A percentile compares a stretch with the other conserved stretches of the same genome.
phyloP scores from a whole-genome alignment of 1,140 invertebrate genomes.

The Ridgeia piscesae region DNA sequence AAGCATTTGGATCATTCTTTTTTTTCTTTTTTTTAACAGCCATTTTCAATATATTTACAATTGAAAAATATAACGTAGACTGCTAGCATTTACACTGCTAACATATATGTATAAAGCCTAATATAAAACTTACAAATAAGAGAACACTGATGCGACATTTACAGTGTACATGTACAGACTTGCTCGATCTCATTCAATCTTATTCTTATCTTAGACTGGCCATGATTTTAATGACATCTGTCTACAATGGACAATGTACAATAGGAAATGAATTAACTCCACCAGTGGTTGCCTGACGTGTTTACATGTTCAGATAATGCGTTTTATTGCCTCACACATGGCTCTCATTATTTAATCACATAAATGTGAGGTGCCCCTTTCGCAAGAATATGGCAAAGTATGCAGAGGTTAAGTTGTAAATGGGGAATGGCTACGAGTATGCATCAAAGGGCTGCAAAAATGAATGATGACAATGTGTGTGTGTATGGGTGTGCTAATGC shows the following conservation, averaged over 20 bases:
- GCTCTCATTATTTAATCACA: neutral
- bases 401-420: neutral
- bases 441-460: neutral
- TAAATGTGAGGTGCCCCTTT: neutral
- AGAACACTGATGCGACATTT: neutral
- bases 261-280: conserved; percentile 1
- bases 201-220: neutral
- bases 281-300: neutral
- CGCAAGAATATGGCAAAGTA: neutral
- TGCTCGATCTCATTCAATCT: neutral
- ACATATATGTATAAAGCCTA: too few species aligned
- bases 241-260: neutral
- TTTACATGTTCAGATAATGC: neutral
- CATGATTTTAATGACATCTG: neutral
- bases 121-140: neutral
- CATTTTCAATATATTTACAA: too few species aligned
- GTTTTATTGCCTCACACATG: neutral
- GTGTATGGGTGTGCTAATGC: neutral
- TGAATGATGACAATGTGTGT: neutral
- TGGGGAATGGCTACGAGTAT: neutral
- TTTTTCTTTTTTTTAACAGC: too few species aligned
- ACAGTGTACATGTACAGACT: neutral
- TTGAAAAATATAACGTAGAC: too few species aligned
- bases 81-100: too few species aligned
- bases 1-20: too few species aligned